A percentile compares a stretch with the other conserved stretches of the same genome.
phyloP scores from a whole-genome alignment of 2,113 vertebrate species.

The Hippocampus abdominalis region DNA sequence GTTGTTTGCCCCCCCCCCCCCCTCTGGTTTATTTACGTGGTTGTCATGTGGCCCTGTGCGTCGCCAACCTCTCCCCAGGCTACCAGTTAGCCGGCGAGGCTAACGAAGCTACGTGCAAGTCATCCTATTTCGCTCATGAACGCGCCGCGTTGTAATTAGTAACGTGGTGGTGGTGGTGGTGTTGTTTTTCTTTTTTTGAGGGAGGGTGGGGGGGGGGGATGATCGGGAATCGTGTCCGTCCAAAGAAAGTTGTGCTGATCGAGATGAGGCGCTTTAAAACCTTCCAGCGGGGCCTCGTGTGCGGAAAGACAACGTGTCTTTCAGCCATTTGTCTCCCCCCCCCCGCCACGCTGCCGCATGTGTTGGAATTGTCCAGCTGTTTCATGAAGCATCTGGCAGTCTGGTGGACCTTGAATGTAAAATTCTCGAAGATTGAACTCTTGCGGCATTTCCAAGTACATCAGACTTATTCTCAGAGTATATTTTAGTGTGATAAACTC shows the following conservation, averaged over 20 bases:
- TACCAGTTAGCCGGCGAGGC: not conserved
- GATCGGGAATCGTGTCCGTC: too few species aligned
- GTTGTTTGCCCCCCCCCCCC: not conserved
- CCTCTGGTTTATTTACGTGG: too few species aligned
- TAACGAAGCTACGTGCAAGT: not conserved
- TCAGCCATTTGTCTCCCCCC: not conserved
- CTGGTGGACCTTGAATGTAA: not conserved
- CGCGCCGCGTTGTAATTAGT: not conserved
- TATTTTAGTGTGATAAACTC: not conserved
- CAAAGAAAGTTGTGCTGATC: not conserved
- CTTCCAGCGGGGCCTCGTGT: not conserved
- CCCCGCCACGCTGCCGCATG: too few species aligned
- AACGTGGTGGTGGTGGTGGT: not conserved
- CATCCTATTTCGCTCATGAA: not conserved
- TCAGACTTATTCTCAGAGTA: not conserved
- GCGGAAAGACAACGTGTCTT: slow-evolving; percentile 4
- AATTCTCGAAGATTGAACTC: not conserved
- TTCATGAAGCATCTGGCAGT: not conserved
- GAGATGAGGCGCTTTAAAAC: not conserved
- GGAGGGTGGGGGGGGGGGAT: not conserved
- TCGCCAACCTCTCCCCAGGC: not conserved
- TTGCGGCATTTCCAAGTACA: not conserved
- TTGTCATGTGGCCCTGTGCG: slow-evolving; percentile 1
- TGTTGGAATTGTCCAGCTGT: not conserved
- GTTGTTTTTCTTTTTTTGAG: not conserved